phyloP scores from a whole-genome alignment of 2,888 invertebrate genomes.

The Drosophila fulvimacula region DNA sequence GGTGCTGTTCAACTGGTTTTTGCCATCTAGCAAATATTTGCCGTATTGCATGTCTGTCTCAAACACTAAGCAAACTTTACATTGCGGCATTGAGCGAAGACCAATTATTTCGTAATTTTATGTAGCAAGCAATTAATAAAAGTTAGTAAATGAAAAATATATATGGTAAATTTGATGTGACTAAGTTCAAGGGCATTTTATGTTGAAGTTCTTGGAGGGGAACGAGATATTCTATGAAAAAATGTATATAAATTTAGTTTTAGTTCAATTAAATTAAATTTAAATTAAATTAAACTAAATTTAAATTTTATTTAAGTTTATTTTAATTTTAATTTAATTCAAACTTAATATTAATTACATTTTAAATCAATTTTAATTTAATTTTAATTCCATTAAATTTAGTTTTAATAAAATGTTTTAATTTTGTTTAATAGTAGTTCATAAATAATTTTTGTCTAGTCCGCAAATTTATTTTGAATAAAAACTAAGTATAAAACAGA shows the following conservation, averaged over 20 bases:
- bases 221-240: not conserved
- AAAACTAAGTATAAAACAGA: not conserved
- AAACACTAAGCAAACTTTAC: slow-evolving; percentile 14
- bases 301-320: too few relatives aligned
- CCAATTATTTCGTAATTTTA: slow-evolving; percentile 32
- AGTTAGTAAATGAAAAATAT: not conserved
- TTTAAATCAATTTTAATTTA: too few relatives aligned
- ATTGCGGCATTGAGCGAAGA: slow-evolving; percentile 34
- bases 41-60: slow-evolving; percentile 28
- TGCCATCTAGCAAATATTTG: slow-evolving; percentile 39
- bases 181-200: slow-evolving; percentile 2
- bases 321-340: too few relatives aligned
- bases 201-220: not conserved
- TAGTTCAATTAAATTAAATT: too few relatives aligned
- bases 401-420: too few relatives aligned
- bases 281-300: too few relatives aligned
- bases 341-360: too few relatives aligned
- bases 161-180: not conserved
- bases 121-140: slow-evolving; percentile 6
- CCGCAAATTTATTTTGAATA: not conserved
- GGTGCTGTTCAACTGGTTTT: slow-evolving; percentile 23
- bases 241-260: too few relatives aligned
- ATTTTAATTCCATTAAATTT: too few relatives aligned
- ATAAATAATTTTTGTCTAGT: not conserved
- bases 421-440: too few relatives aligned